Base-by-base conservation (phyloP, 2,888 invertebrate species). In the Philereme vetulata region DNA sequence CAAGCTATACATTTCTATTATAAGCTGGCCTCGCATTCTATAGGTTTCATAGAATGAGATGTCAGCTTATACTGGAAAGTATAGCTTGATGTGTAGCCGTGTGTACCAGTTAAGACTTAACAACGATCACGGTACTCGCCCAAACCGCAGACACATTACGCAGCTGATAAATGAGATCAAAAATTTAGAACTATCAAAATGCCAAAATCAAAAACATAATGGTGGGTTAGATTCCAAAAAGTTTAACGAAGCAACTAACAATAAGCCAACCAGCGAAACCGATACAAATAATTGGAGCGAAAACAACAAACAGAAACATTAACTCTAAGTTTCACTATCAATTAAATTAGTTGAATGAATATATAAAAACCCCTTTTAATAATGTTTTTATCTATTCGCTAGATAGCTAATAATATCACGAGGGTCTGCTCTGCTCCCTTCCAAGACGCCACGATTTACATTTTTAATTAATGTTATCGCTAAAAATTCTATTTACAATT, bases 321-420 rank as follows among this genome's bases (percentile, higher is more conserved):
- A 91, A 79, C 75, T 80, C 87, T 90, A 90, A 82, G 88, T 88
- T 90, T 90, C 77, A 86, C 90, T 90, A 92, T 82, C 77, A 84
- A 89, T 90, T 86, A 88, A 86, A 89, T 90, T 88, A 90, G 86
- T 89, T 88, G 90, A 91, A 91, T 88, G 90, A 91, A 91, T 91
- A 92, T 91, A 91, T 91, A 91, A 90, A 91, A 92, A 90, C 89
- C 85, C 85, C 88, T 79, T 88, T 90, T 88, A 82, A 87, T 90
- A 90, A 89, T 90, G 90, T 88, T 91, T 90, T 90, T 83, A 88
- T 88, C 88, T 90, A 91, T 90, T 88, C 82, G 83, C 88, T 91
- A 90, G 88, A 85, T 89, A 88, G 81, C 89, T 90, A 84, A 91
- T 92, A 92, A 91, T 92, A 92, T 92, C 92, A 92, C 92, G 92